These are phyloP conservation scores for Istiophorus platypterus DNA, from an alignment of 2,113 vertebrate species.

Conservation along the genomic window DNA sequence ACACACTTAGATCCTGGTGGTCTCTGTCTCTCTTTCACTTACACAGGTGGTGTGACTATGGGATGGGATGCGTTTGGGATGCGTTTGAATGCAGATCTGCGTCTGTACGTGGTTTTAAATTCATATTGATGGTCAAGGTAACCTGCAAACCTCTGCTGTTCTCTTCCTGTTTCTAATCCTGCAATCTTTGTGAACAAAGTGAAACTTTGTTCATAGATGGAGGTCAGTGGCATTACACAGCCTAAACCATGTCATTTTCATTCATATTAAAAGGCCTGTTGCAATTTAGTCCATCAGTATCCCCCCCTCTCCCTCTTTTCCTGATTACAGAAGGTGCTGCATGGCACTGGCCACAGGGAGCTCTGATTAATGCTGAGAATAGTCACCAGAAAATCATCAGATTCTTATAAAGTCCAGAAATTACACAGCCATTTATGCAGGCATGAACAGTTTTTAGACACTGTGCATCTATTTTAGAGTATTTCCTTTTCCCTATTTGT, in stretches of 20 bases:
- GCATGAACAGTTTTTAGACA: conserved; percentile 22
- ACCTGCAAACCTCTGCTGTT: conserved; percentile 5
- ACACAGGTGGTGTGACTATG: background rate
- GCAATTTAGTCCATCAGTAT: conserved; percentile 42
- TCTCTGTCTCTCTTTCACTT: conserved; percentile 14
- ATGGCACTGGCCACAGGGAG: conserved; percentile 54
- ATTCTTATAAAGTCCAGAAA: conserved; percentile 30
- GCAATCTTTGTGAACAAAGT: conserved; percentile 1
- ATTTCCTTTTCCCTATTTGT: background rate
- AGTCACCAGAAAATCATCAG: conserved; percentile 44
- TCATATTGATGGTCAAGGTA: conserved; percentile 32
- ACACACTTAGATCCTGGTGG: background rate
- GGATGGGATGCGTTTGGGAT: background rate
- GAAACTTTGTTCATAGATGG: conserved; percentile 22
- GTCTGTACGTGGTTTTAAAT: conserved; percentile 5
- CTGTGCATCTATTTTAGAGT: conserved; percentile 29
- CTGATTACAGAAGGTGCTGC: conserved; percentile 68
- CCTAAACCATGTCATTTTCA: conserved; percentile 41
- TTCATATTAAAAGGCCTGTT: conserved; percentile 26
- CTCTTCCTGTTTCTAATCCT: conserved; percentile 18
- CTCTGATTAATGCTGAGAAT: conserved; percentile 69
- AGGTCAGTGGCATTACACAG: conserved; percentile 32
- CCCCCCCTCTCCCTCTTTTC: conserved; percentile 4
- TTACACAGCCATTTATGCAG: conserved; percentile 18
- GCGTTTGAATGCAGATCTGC: background rate